Evolutionary conservation across 1,140 invertebrate species (phyloP), one percentile per base, ranked within the genome.

Genomic region (Linepithema humile): DNA sequence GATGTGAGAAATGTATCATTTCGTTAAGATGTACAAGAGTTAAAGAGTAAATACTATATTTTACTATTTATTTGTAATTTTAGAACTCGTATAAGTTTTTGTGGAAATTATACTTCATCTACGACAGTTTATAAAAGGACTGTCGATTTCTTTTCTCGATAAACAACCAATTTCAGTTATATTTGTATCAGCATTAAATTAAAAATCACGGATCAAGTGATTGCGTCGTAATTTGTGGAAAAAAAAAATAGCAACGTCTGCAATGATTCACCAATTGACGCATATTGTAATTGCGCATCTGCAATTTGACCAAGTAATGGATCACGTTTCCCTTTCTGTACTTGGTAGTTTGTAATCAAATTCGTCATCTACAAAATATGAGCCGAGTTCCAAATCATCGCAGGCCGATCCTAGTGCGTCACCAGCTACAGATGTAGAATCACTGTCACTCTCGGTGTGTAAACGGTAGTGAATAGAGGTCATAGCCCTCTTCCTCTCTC

Each of bases 391-490:
- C n/a, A n/a, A n/a, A 78, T 69, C 82, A 84, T 88, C 82, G 73
- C 55, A 75, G 60, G 64, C 84, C 62, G 62, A 85, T 89, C 82
- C 57, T 83, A 80, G 78, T 89, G 73, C 88, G 85, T 89, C 88
- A 89, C 45, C 72, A 35, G 59, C 62, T 35, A 84, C 80, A 84
- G 65, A 88, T 89, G 88, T 89, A 87, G 78, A 88, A 85, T 89
- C 88, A 87, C 88, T 89, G 82, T 89, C 82, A 82, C 88, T 89
- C 82, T 89, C 88, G 43, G 48, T 73, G 48, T 73, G 73, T 83
- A 83, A 85, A 78, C 77, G 77, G 48, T 83, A 77, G 82, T 86
- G 74, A 89, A 75, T 87, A 84, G 82, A 64, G 85, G 85, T 89
- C 88, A 55, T 89, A 88, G 86, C 78, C 87, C 86, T 85, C 65